Evolutionary conservation across 37 sponge, comb jelly and placozoan species (phyloP).

Genomic region (Spongilla lacustris): DNA sequence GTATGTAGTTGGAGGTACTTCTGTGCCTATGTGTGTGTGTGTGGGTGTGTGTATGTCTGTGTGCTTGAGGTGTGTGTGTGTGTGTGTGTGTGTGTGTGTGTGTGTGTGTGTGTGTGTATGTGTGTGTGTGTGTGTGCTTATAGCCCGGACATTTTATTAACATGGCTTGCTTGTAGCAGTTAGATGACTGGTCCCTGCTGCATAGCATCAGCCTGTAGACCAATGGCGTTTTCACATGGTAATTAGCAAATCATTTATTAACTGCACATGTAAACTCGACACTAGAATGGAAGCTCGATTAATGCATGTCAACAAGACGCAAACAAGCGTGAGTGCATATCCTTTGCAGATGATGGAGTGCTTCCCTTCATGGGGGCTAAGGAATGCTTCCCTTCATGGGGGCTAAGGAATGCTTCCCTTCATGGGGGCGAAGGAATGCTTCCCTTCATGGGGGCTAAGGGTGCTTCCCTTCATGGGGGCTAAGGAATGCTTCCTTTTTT

Average conservation of each 20-base stretch:
- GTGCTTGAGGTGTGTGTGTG: slow-evolving; percentile 32
- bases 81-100: slow-evolving; percentile 43
- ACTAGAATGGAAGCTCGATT: neutral
- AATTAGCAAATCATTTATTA: neutral
- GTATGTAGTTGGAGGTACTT: neutral
- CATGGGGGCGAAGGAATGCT: too few relatives aligned
- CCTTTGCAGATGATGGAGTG: too few relatives aligned
- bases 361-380: too few relatives aligned
- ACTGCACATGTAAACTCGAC: neutral
- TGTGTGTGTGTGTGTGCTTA: slow-evolving; percentile 7
- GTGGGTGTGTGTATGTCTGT: slow-evolving; percentile 21
- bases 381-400: too few relatives aligned
- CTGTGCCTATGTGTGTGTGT: slow-evolving; percentile 24
- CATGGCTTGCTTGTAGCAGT: too few relatives aligned
- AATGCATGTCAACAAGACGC: neutral
- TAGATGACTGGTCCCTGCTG: too few relatives aligned
- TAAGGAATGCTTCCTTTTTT: too few relatives aligned
- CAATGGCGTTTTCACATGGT: neutral
- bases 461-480: too few relatives aligned
- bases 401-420: too few relatives aligned
- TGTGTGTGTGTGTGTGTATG: slow-evolving; percentile 16
- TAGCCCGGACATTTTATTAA: neutral
- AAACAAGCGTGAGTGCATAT: too few relatives aligned
- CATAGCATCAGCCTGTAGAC: neutral
- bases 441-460: too few relatives aligned